Conservation (phyloP, 2,113 vertebrate species). For the Tenebrosternarchus preto region DNA sequence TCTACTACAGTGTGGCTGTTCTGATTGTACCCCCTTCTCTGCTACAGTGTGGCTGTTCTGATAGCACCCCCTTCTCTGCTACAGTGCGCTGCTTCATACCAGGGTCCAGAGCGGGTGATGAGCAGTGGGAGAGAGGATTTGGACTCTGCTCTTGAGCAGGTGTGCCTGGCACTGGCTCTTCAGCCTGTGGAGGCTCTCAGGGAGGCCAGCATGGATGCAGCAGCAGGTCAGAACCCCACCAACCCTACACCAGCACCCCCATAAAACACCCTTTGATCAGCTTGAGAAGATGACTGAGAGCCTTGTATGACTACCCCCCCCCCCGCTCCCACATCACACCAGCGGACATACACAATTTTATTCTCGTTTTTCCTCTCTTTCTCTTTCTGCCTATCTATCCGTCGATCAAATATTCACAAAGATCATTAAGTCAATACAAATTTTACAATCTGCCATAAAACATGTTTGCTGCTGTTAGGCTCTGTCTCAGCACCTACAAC, state of each 20-base stretch:
- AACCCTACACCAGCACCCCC: no score
- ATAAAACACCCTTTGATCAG: no score
- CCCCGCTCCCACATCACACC: no score
- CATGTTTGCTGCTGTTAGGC: neutral
- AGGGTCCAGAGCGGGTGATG: conserved; percentile 78
- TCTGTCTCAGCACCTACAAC: neutral
- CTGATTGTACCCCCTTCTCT: no score
- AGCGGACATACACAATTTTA: no score
- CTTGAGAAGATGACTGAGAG: no score
- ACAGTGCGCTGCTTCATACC: conserved; percentile 44
- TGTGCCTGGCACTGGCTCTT: conserved; percentile 73
- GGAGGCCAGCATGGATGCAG: conserved; percentile 3
- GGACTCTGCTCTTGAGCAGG: conserved; percentile 76
- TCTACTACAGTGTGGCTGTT: no score
- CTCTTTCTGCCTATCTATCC: neutral
- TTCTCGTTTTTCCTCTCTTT: no score
- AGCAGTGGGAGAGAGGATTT: conserved; percentile 76
- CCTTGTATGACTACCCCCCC: no score
- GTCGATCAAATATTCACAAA: neutral
- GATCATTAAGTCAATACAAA: conserved; percentile 1
- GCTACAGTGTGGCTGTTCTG: neutral
- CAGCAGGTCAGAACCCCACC: conserved; percentile 32
- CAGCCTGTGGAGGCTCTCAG: conserved; percentile 8
- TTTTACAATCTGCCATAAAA: neutral
- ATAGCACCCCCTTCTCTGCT: neutral